Percentiles rank a stretch among this genome's conserved stretches.
phyloP scores from a whole-genome alignment of 2,888 invertebrate species.

The Ophion slaviceki region DNA sequence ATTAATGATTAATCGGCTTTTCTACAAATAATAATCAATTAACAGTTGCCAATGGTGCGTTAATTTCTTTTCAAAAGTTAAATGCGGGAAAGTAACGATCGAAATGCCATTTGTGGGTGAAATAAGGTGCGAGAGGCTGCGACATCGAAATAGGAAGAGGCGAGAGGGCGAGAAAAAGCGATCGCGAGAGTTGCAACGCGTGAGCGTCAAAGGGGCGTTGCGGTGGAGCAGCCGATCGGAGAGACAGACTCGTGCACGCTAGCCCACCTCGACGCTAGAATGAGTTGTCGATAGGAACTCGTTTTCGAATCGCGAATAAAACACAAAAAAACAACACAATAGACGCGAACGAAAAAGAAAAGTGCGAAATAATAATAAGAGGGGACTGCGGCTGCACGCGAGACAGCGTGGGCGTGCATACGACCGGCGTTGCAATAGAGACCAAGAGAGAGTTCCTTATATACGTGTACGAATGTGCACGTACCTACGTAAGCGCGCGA shows the following conservation, averaged over 20 bases:
- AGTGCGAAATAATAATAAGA: conserved; percentile 22
- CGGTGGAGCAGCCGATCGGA: conserved; percentile 19
- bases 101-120: too few species aligned
- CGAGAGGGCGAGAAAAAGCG: conserved; percentile 19
- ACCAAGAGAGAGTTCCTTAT: conserved; percentile 36
- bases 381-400: conserved; percentile 37
- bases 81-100: too few species aligned
- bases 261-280: conserved; percentile 56
- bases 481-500: background rate
- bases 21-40: too few species aligned
- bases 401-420: conserved; percentile 59
- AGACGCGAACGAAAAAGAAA: background rate
- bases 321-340: background rate
- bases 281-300: conserved; percentile 75
- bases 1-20: too few species aligned
- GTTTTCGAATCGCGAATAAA: conserved; percentile 68
- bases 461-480: background rate
- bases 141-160: conserved; percentile 68
- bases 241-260: conserved; percentile 15
- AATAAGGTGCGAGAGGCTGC: too few species aligned
- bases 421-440: conserved; percentile 39
- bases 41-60: too few species aligned
- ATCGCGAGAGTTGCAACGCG: conserved; percentile 24
- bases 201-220: conserved; percentile 42
- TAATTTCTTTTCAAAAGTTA: too few species aligned